A percentile compares a stretch with the other conserved stretches of the same genome.
Conservation (phyloP, 2,888 invertebrate genomes). For the Apodemia mormo region DNA sequence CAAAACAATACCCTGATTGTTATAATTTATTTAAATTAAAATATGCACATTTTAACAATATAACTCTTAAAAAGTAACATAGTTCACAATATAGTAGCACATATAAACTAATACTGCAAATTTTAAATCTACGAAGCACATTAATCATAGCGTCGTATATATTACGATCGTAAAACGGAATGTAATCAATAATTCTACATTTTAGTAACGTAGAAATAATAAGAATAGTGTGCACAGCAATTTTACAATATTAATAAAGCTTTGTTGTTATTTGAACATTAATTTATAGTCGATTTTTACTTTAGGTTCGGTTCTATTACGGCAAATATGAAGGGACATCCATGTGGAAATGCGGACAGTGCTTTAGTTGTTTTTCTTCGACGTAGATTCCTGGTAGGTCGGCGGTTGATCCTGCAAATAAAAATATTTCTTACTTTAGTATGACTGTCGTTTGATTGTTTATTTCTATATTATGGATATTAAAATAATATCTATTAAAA, state of each 20-base stretch:
- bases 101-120: not conserved
- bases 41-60: slow-evolving; percentile 23
- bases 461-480: too few relatives aligned
- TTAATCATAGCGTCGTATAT: not conserved
- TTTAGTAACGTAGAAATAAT: not conserved
- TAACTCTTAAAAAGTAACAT: slow-evolving; percentile 23
- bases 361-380: slow-evolving; percentile 87
- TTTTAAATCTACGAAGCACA: slow-evolving; percentile 11
- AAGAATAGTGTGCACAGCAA: slow-evolving; percentile 6
- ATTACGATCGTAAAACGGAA: slow-evolving; percentile 1
- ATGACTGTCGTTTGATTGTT: not conserved
- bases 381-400: slow-evolving; percentile 88
- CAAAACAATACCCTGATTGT: slow-evolving; percentile 19
- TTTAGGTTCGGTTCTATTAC: slow-evolving; percentile 16
- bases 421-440: slow-evolving; percentile 19
- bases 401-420: slow-evolving; percentile 89
- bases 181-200: not conserved
- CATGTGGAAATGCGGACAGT: slow-evolving; percentile 72
- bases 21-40: slow-evolving; percentile 28
- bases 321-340: slow-evolving; percentile 19
- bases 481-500: too few relatives aligned
- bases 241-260: not conserved
- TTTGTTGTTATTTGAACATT: not conserved
- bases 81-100: slow-evolving; percentile 9
- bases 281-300: not conserved